These are phyloP conservation scores for Coregonus sp. DNA, from an alignment of 2,797 vertebrate genomes.

Conservation along the genomic window DNA sequence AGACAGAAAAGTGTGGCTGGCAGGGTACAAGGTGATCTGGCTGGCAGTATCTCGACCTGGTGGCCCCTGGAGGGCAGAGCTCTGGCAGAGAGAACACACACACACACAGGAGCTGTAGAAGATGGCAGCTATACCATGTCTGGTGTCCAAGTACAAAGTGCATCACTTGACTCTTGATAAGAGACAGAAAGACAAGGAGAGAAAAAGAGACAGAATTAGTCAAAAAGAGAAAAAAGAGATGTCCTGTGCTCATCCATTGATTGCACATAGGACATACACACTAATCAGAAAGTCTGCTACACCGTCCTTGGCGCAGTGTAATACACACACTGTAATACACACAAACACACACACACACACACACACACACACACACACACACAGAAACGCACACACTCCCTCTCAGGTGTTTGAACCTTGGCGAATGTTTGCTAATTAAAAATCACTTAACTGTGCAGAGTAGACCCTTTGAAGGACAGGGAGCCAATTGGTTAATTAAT, in stretches of 20 bases:
- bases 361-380: not conserved
- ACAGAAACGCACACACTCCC: not conserved
- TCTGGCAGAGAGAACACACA: conserved; percentile 19
- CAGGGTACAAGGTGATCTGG: not conserved
- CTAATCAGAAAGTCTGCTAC: not conserved
- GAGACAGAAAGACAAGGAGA: not conserved
- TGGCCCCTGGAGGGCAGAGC: not conserved
- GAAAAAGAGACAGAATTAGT: not conserved
- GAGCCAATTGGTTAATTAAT: conserved; percentile 52
- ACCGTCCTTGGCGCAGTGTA: not conserved
- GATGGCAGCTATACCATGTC: not conserved
- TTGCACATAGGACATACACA: not conserved
- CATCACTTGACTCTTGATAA: not conserved
- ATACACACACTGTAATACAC: not conserved
- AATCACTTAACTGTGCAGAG: conserved; percentile 43
- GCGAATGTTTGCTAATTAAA: conserved; percentile 53
- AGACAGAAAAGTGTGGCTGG: not conserved
- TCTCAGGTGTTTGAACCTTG: not conserved
- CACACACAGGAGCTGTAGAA: not conserved
- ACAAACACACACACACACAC: not conserved
- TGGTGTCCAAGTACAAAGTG: not conserved
- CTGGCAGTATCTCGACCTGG: not conserved
- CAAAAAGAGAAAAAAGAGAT: conserved; percentile 24
- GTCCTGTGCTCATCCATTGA: conserved; percentile 17
- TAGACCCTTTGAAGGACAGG: conserved; percentile 14